Percentiles rank a stretch among this genome's conserved stretches.
Conservation (phyloP, 2,113 vertebrate genomes). For the Brachyhypopomus occidentalis region DNA sequence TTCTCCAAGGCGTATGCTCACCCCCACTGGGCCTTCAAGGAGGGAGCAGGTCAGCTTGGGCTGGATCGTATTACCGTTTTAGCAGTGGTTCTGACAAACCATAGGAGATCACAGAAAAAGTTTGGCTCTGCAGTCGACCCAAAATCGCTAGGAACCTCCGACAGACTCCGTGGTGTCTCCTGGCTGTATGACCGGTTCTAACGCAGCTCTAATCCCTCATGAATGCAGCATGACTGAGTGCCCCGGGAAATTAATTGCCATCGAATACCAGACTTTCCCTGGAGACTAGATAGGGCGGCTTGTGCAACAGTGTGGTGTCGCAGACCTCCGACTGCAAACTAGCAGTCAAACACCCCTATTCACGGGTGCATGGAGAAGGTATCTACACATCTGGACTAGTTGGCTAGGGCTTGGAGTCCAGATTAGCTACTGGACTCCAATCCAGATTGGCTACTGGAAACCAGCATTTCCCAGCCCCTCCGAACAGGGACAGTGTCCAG, state of each 20-base stretch:
- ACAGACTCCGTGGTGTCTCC: neutral
- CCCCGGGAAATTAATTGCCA: slow-evolving; percentile 30
- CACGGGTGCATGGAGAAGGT: too few relatives aligned
- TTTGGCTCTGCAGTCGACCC: neutral
- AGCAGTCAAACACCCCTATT: too few relatives aligned
- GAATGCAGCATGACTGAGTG: neutral
- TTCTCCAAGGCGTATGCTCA: neutral
- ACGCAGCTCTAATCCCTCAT: neutral
- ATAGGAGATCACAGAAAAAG: neutral
- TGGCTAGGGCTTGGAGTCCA: too few relatives aligned
- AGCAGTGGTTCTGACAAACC: neutral
- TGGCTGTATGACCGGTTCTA: neutral
- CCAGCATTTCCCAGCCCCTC: neutral
- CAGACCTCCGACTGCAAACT: too few relatives aligned
- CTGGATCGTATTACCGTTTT: neutral
- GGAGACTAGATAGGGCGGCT: neutral
- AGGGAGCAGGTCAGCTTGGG: neutral
- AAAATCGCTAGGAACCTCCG: neutral
- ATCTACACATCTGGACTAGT: too few relatives aligned
- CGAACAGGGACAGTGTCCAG: neutral
- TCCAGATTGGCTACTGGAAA: too few relatives aligned
- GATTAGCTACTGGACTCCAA: too few relatives aligned
- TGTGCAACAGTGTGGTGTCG: too few relatives aligned
- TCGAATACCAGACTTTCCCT: slow-evolving; percentile 38
- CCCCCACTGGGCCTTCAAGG: slow-evolving; percentile 12